phyloP scores from a whole-genome alignment of 1,140 invertebrate genomes.

The Hylyphantes graminicola region DNA sequence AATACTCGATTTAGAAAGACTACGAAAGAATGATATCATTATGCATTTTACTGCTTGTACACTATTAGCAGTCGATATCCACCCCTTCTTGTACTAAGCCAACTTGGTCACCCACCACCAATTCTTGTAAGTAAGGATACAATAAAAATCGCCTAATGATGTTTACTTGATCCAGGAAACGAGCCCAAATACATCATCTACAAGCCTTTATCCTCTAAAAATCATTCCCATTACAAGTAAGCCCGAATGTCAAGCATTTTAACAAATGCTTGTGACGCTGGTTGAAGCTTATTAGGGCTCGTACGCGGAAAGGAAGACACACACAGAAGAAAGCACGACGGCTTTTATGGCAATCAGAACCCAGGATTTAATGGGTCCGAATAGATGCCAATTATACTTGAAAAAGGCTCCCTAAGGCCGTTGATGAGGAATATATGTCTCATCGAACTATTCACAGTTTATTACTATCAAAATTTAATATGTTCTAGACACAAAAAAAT shows the following conservation, averaged over 20 bases:
- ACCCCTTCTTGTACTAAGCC: background rate
- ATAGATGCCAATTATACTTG: too few species aligned
- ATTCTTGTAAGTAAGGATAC: background rate
- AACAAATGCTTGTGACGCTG: background rate
- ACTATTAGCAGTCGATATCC: background rate
- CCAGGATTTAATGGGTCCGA: too few species aligned
- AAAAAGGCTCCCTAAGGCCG: too few species aligned
- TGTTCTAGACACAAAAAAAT: too few species aligned
- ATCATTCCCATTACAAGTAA: background rate
- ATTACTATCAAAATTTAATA: too few species aligned
- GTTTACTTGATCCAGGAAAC: constrained; percentile 8
- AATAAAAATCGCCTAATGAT: background rate
- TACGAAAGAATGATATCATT: too few species aligned
- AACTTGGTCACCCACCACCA: background rate
- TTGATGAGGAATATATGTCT: too few species aligned
- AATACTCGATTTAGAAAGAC: too few species aligned
- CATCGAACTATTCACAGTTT: too few species aligned
- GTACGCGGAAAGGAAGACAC: background rate
- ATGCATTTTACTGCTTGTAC: too few species aligned
- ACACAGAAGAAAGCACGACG: background rate
- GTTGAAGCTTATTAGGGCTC: background rate
- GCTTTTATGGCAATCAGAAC: background rate
- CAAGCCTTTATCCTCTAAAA: background rate
- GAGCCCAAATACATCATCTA: background rate
- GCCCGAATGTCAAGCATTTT: constrained; percentile 19